Conservation (phyloP, 2,797 vertebrate genomes). For the Phalloptychus januarius region DNA sequence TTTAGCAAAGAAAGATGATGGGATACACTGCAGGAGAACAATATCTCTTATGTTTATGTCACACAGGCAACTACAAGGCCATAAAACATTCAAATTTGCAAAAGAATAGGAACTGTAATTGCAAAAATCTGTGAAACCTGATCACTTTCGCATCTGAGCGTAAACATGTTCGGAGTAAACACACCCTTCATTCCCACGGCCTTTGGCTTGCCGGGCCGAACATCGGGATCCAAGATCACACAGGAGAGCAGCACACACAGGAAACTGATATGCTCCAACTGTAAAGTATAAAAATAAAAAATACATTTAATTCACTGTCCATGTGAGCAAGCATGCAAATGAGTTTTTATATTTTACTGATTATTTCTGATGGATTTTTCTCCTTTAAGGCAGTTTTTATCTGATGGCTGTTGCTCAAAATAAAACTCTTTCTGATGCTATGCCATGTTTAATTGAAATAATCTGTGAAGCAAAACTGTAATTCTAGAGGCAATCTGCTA, state of each 20-base stretch:
- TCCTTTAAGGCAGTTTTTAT: neutral
- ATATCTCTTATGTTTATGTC: neutral
- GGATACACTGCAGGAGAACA: neutral
- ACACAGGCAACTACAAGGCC: neutral
- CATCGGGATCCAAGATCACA: slow-evolving; percentile 31
- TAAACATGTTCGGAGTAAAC: slow-evolving; percentile 16
- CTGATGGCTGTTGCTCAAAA: neutral
- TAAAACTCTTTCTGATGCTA: neutral
- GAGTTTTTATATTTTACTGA: neutral
- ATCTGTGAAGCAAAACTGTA: neutral
- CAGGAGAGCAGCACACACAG: slow-evolving; percentile 11
- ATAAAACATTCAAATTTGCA: neutral
- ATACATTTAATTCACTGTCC: neutral
- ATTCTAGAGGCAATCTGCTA: neutral
- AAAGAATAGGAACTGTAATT: neutral
- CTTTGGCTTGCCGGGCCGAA: slow-evolving; percentile 39
- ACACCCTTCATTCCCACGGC: slow-evolving; percentile 63
- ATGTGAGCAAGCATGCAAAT: neutral
- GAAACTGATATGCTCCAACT: slow-evolving; percentile 5
- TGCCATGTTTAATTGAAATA: neutral
- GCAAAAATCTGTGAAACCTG: neutral
- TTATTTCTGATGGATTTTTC: neutral
- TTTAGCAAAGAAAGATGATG: neutral
- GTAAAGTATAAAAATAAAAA: slow-evolving; percentile 27
- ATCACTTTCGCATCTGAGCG: slow-evolving; percentile 21